phyloP scores from a whole-genome alignment of 2,888 invertebrate species.

The Trachelus stipa region DNA sequence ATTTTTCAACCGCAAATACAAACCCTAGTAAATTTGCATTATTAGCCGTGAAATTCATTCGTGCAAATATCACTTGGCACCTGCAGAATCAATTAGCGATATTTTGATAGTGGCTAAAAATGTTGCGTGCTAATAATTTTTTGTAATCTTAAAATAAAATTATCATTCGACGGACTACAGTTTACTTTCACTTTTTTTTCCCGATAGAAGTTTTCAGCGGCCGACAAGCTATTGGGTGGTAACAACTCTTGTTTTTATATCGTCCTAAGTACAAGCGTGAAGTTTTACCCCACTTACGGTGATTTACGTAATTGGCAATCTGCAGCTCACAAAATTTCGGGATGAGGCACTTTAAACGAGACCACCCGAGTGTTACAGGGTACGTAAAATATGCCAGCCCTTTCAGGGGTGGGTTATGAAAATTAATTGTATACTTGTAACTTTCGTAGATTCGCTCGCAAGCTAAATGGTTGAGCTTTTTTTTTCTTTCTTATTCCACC shows the following conservation, averaged over 20 bases:
- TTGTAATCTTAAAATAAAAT: neutral
- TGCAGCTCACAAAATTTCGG: neutral
- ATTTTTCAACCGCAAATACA: neutral
- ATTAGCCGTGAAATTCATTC: neutral
- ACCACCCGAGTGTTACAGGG: conserved; percentile 16
- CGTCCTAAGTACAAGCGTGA: neutral
- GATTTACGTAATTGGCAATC: neutral
- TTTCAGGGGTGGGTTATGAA: conserved; percentile 26
- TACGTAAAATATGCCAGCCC: conserved; percentile 28
- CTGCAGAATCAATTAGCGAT: neutral
- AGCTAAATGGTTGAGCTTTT: neutral
- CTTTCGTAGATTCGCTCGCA: conserved; percentile 13
- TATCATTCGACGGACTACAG: neutral
- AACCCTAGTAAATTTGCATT: neutral
- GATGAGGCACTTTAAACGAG: neutral
- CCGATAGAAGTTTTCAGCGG: neutral
- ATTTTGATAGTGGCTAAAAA: neutral
- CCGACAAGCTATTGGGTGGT: neutral
- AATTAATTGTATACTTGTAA: conserved; percentile 31
- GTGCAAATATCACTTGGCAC: neutral
- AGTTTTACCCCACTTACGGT: neutral
- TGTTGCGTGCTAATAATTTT: neutral
- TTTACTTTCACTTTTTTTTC: neutral
- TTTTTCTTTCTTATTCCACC: neutral
- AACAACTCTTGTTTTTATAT: neutral